A percentile compares a stretch with the other conserved stretches of the same genome.
Conservation (phyloP, 2,113 vertebrate species). For the Myocastor coypus region DNA sequence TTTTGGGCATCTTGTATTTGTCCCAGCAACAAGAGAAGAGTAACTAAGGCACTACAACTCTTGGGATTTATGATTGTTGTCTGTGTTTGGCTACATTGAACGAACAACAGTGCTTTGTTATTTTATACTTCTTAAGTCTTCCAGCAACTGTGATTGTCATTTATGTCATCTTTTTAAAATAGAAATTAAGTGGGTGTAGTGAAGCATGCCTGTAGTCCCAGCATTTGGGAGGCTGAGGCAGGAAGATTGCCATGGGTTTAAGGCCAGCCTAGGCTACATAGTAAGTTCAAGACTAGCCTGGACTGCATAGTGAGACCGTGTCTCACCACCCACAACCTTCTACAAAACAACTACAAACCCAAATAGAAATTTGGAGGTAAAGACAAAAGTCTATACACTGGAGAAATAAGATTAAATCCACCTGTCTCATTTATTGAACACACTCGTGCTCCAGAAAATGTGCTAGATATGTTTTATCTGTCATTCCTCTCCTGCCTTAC, state of each 20-base stretch:
- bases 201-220: neutral
- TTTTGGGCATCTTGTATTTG: too few relatives aligned
- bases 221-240: neutral
- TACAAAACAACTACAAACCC: too few relatives aligned
- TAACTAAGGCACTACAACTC: too few relatives aligned
- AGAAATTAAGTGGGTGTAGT: neutral
- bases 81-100: neutral
- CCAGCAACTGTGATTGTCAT: neutral
- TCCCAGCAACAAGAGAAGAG: too few relatives aligned
- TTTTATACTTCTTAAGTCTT: neutral
- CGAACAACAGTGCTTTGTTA: neutral
- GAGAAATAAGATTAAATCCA: neutral
- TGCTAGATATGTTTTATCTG: neutral
- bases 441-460: neutral
- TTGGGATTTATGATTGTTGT: neutral
- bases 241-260: neutral
- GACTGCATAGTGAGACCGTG: neutral
- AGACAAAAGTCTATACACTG: neutral
- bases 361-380: neutral
- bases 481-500: neutral
- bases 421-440: neutral
- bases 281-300: neutral
- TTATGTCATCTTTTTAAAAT: constrained; percentile 11
- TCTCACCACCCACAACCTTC: too few relatives aligned
- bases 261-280: neutral